Evolutionary conservation across 2,113 vertebrate species (phyloP).

Genomic region (Pseudopipra pipra): DNA sequence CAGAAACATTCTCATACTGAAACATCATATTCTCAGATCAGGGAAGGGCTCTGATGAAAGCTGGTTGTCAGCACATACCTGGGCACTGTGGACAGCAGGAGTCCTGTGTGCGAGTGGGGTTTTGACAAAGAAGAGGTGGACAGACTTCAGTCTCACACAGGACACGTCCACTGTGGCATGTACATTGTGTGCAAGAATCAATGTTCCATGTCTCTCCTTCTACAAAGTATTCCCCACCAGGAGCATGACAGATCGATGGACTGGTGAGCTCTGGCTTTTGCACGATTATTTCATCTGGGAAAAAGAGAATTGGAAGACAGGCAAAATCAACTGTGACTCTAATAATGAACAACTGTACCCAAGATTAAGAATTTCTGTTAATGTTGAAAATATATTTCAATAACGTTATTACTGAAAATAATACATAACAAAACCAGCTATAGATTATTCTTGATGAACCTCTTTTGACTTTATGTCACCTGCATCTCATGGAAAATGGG

Average conservation of each 20-base stretch:
- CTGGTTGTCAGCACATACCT: constrained; percentile 65
- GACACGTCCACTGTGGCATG: constrained; percentile 86
- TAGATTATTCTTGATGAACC: not conserved
- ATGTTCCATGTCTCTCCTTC: constrained; percentile 91
- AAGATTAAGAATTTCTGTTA: not conserved
- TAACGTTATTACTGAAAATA: not conserved
- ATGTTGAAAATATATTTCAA: not conserved
- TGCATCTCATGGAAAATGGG: not conserved
- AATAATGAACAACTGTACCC: not conserved
- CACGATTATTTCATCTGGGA: constrained; percentile 79
- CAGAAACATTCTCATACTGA: not conserved
- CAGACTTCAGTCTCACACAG: constrained; percentile 91
- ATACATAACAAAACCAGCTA: not conserved
- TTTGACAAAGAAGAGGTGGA: constrained; percentile 87
- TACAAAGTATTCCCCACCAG: constrained; percentile 87
- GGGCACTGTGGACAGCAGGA: constrained; percentile 89
- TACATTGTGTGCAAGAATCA: constrained; percentile 88
- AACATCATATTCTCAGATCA: not conserved
- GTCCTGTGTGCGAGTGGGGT: constrained; percentile 84
- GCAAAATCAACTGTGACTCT: not conserved
- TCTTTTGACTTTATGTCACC: not conserved
- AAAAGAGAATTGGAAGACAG: constrained; percentile 26
- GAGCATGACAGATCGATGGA: constrained; percentile 84
- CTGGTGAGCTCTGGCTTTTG: constrained; percentile 84
- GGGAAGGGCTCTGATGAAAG: not conserved